A percentile compares a stretch with the other conserved stretches of the same genome.
phyloP scores from a whole-genome alignment of 2,888 invertebrate genomes.

The Microdon myrmicae region DNA sequence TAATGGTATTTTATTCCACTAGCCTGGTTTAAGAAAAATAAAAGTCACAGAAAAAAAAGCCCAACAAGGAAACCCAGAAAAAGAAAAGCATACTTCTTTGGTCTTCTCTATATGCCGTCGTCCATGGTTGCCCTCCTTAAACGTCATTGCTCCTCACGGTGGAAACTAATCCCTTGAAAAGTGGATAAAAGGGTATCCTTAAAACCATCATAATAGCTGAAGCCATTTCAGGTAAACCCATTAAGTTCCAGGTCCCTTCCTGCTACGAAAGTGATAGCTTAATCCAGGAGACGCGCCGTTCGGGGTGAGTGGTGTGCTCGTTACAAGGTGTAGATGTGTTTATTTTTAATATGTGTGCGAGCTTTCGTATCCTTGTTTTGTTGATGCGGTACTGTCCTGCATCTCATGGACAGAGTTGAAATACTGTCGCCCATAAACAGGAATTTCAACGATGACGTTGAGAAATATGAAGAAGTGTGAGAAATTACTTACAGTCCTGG shows the following conservation, averaged over 20 bases:
- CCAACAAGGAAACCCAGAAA: too few species aligned
- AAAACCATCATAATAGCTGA: conserved; percentile 49
- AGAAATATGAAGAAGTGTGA: conserved; percentile 31
- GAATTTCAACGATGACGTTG: conserved; percentile 39
- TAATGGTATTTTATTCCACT: conserved; percentile 35
- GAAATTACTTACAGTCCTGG: conserved; percentile 25
- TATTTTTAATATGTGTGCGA: too few species aligned
- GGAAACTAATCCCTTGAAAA: conserved; percentile 49
- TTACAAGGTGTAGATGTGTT: too few species aligned
- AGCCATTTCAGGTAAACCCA: conserved; percentile 49
- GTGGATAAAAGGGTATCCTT: conserved; percentile 49
- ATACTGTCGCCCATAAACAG: conserved; percentile 27
- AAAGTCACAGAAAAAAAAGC: too few species aligned
- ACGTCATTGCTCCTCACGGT: conserved; percentile 13
- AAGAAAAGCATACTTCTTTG: too few species aligned
- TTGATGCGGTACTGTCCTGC: conserved; percentile 21
- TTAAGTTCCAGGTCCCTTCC: conserved; percentile 48
- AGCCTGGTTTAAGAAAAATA: conserved; percentile 38
- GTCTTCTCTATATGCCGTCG: too few species aligned
- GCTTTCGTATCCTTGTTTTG: too few species aligned
- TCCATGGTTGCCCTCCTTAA: too few species aligned
- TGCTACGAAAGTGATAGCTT: conserved; percentile 48
- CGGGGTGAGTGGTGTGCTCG: too few species aligned
- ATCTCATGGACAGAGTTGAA: conserved; percentile 34
- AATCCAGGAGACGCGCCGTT: conserved; percentile 43